A percentile compares a stretch with the other conserved stretches of the same genome.
These are phyloP conservation scores for Sogatella furcifera DNA, from an alignment of 1,140 invertebrate genomes.

Conservation along the genomic window DNA sequence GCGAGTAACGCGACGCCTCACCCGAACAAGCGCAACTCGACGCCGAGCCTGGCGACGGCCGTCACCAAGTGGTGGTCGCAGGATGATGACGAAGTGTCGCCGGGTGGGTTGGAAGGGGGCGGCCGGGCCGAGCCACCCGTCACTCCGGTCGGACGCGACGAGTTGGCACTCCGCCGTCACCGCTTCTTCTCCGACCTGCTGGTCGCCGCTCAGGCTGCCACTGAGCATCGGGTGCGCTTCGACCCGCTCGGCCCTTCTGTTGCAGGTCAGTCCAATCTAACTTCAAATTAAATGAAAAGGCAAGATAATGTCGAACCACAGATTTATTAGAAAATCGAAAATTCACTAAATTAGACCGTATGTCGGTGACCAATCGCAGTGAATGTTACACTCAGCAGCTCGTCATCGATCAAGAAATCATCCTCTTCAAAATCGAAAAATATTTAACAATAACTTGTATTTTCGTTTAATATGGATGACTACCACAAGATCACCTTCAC, in stretches of 20 bases:
- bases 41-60: slow-evolving; percentile 18
- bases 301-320: too few species aligned
- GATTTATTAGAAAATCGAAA: too few species aligned
- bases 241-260: slow-evolving; percentile 56
- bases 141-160: slow-evolving; percentile 47
- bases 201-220: slow-evolving; percentile 52
- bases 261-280: slow-evolving; percentile 33
- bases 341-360: too few species aligned
- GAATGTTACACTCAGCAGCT: too few species aligned
- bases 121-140: slow-evolving; percentile 20
- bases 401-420: too few species aligned
- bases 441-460: too few species aligned
- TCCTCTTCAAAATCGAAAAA: too few species aligned
- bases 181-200: slow-evolving; percentile 65
- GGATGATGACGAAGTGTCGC: slow-evolving; percentile 26
- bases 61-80: slow-evolving; percentile 32
- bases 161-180: slow-evolving; percentile 59
- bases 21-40: slow-evolving; percentile 22
- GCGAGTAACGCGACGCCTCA: slow-evolving; percentile 7
- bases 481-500: too few species aligned
- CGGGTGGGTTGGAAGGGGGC: slow-evolving; percentile 8
- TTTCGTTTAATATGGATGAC: too few species aligned
- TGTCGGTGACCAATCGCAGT: too few species aligned
- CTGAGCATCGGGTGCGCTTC: slow-evolving; percentile 62
- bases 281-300: too few species aligned